phyloP scores from a whole-genome alignment of 2,797 vertebrate species.

The Pogonophryne albipinna region DNA sequence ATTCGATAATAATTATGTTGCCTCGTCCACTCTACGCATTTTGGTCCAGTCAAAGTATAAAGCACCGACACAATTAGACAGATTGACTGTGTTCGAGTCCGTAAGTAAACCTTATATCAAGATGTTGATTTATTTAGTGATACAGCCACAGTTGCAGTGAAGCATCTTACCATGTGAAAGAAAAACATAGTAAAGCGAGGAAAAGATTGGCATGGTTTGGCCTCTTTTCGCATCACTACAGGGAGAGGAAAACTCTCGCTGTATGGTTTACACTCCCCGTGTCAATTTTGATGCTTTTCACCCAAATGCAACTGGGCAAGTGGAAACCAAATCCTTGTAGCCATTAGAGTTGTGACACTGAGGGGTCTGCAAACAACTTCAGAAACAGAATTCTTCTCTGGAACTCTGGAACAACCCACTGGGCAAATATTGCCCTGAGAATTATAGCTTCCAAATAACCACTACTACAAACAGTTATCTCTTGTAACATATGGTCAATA shows the following conservation, averaged over 20 bases:
- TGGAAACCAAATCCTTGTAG: slow-evolving; percentile 49
- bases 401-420: slow-evolving; percentile 47
- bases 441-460: slow-evolving; percentile 48
- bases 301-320: slow-evolving; percentile 30
- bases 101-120: not conserved
- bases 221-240: slow-evolving; percentile 13
- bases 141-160: slow-evolving; percentile 9
- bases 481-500: slow-evolving; percentile 59
- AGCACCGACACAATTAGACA: no score
- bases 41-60: no score
- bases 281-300: slow-evolving; percentile 27
- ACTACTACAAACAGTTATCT: slow-evolving; percentile 58
- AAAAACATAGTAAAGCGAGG: not conserved
- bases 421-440: slow-evolving; percentile 47
- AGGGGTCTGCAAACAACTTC: slow-evolving; percentile 41
- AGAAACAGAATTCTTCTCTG: slow-evolving; percentile 33
- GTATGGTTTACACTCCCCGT: slow-evolving; percentile 21
- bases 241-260: not conserved
- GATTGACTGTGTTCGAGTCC: not conserved
- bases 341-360: slow-evolving; percentile 53
- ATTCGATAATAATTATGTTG: no score
- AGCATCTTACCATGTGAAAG: slow-evolving; percentile 2
- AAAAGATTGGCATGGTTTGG: slow-evolving; percentile 15
- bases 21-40: no score
- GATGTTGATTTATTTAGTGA: slow-evolving; percentile 22